Evolutionary conservation across 2,888 invertebrate species (phyloP).

Genomic region (Tolmerus cingulatus): DNA sequence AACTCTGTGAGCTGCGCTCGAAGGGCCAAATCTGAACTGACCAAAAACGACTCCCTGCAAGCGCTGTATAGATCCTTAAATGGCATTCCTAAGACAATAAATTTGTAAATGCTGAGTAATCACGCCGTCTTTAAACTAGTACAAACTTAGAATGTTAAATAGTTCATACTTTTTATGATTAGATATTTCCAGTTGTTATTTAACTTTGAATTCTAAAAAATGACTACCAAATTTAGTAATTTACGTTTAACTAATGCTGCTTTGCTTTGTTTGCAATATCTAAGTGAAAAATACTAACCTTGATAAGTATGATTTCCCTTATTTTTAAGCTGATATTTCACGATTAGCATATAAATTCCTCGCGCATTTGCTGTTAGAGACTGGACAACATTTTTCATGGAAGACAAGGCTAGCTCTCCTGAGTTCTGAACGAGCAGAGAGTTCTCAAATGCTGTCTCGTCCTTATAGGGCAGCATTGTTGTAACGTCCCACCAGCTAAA

Average conservation of each 20-base stretch:
- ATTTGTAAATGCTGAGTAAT: no score
- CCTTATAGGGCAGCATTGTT: slow-evolving; percentile 80
- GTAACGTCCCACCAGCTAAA: slow-evolving; percentile 93
- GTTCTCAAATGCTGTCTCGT: slow-evolving; percentile 87
- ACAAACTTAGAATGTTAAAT: no score
- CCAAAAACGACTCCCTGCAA: slow-evolving; percentile 88
- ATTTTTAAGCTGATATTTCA: slow-evolving; percentile 81
- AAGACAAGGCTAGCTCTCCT: slow-evolving; percentile 80
- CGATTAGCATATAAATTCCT: slow-evolving; percentile 83
- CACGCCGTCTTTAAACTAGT: no score
- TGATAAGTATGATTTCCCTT: slow-evolving; percentile 75
- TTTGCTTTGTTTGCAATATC: no score
- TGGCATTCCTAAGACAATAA: slow-evolving; percentile 72
- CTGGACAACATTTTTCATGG: slow-evolving; percentile 87
- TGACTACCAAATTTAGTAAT: no score
- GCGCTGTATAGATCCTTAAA: slow-evolving; percentile 87
- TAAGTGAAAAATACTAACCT: slow-evolving; percentile 66
- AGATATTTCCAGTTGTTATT: no score
- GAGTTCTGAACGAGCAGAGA: slow-evolving; percentile 83
- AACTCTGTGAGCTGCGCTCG: slow-evolving; percentile 94
- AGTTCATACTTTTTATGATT: no score
- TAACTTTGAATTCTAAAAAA: no score
- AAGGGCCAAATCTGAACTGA: slow-evolving; percentile 90
- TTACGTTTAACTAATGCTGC: no score
- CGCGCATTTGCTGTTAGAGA: slow-evolving; percentile 90